A percentile compares a stretch with the other conserved stretches of the same genome.
Conservation (phyloP, 1,140 invertebrate species). For the Potamilus streckersoni region DNA sequence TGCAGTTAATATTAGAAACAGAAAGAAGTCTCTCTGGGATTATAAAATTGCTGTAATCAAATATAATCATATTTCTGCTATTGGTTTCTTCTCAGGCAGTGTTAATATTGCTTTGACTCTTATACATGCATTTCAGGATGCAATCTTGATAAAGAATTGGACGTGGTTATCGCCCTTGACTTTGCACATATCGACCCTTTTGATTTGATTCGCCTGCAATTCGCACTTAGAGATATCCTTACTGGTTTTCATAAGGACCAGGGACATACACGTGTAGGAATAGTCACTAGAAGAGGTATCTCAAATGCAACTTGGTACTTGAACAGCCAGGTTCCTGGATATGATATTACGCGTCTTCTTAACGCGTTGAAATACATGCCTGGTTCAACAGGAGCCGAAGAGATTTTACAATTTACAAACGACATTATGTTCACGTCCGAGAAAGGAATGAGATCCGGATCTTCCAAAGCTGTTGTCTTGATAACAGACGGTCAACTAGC, state of each 20-base stretch:
- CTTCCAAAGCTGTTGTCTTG: conserved; percentile 9
- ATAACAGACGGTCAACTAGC: conserved; percentile 5
- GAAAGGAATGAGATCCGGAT: conserved; percentile 13
- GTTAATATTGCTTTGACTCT: too few species aligned
- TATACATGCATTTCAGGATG: conserved; percentile 10
- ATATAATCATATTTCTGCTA: too few species aligned
- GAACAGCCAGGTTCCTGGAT: conserved; percentile 17
- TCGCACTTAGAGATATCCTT: conserved; percentile 11
- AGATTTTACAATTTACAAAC: conserved; percentile 9
- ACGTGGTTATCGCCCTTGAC: conserved; percentile 22
- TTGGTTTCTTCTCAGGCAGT: too few species aligned
- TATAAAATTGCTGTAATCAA: too few species aligned
- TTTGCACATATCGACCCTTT: conserved; percentile 6
- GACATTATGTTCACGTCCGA: conserved; percentile 9
- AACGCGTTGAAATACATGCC: conserved; percentile 11
- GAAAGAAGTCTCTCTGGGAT: too few species aligned
- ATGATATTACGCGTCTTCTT: conserved; percentile 1
- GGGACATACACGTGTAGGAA: conserved; percentile 17
- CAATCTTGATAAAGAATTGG: conserved; percentile 6
- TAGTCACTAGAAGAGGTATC: conserved; percentile 16
- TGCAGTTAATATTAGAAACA: too few species aligned
- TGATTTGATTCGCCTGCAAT: conserved; percentile 10
- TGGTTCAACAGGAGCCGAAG: conserved; percentile 14
- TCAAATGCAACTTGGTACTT: conserved; percentile 19
- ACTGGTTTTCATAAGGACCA: conserved; percentile 5